A percentile compares a stretch with the other conserved stretches of the same genome.
Evolutionary conservation across 2,888 invertebrate species (phyloP).

Genomic region (Andrena praecox): DNA sequence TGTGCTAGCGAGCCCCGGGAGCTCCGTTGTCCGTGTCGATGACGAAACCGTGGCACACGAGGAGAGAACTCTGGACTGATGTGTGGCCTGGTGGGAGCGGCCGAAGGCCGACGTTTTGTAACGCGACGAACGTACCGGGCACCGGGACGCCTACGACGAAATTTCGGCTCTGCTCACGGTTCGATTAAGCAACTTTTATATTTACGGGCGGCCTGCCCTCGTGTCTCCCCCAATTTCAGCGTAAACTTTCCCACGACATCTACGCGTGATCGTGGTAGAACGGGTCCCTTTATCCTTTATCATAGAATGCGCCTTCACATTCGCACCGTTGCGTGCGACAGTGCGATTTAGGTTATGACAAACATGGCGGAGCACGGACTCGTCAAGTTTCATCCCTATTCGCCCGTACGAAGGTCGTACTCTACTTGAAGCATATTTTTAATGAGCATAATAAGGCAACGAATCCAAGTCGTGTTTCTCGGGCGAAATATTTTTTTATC

Average conservation of each 20-base stretch:
- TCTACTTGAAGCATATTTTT: no score
- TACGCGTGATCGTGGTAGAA: neutral
- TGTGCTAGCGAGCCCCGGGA: conserved; percentile 25
- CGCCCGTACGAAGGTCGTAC: no score
- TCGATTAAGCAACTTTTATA: conserved; percentile 56
- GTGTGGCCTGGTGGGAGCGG: conserved; percentile 56
- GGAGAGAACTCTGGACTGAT: conserved; percentile 61
- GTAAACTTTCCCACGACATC: conserved; percentile 6
- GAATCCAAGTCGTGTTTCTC: no score
- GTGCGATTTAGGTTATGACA: conserved; percentile 27
- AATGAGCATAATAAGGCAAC: no score
- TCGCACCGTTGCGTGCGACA: neutral
- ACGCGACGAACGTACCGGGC: conserved; percentile 50
- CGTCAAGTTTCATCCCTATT: neutral
- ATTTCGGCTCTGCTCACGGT: conserved; percentile 51
- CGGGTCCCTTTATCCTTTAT: neutral
- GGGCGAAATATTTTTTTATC: no score
- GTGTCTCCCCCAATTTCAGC: neutral
- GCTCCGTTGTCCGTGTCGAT: conserved; percentile 38
- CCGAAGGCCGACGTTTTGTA: conserved; percentile 68
- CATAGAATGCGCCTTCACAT: neutral
- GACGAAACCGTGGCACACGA: conserved; percentile 61
- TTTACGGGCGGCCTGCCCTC: conserved; percentile 12
- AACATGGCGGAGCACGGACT: conserved; percentile 30
- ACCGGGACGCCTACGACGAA: conserved; percentile 62